Evolutionary conservation across 2,113 vertebrate species (phyloP).

Genomic region (Gobius niger): DNA sequence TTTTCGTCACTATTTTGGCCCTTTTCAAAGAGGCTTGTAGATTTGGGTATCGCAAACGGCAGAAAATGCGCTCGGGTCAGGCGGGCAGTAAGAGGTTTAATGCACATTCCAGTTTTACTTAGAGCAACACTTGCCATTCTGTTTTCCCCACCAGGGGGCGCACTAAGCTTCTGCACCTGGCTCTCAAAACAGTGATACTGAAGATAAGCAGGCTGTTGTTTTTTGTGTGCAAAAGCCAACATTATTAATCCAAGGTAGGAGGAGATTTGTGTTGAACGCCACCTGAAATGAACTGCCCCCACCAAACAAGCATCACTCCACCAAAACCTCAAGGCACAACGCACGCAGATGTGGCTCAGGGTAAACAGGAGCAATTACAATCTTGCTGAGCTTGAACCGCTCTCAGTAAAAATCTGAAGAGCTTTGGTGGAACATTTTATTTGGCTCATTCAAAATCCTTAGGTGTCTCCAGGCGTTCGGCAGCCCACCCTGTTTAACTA

Average conservation of each 20-base stretch:
- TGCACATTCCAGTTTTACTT: neutral
- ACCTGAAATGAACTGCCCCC: constrained; percentile 19
- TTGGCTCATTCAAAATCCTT: constrained; percentile 59
- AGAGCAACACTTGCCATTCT: neutral
- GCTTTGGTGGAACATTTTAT: constrained; percentile 70
- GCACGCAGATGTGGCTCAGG: constrained; percentile 44
- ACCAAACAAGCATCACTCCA: constrained; percentile 10
- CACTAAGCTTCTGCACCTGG: neutral
- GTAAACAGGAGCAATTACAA: constrained; percentile 57
- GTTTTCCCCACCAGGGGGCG: neutral
- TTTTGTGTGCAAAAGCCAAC: neutral
- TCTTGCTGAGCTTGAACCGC: constrained; percentile 68
- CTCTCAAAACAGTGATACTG: neutral
- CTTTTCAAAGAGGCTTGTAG: no score
- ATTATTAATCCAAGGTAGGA: neutral
- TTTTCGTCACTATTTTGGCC: no score
- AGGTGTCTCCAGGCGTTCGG: constrained; percentile 33
- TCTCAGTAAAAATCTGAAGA: constrained; percentile 32
- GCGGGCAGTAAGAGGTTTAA: neutral
- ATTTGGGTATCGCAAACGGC: no score
- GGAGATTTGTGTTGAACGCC: neutral
- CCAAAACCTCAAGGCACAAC: constrained; percentile 20
- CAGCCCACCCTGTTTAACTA: constrained; percentile 39
- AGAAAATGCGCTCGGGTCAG: no score
- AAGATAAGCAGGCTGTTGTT: neutral